These are phyloP conservation scores for Plotosus lineatus DNA, from an alignment of 2,113 vertebrate species.

Conservation along the genomic window DNA sequence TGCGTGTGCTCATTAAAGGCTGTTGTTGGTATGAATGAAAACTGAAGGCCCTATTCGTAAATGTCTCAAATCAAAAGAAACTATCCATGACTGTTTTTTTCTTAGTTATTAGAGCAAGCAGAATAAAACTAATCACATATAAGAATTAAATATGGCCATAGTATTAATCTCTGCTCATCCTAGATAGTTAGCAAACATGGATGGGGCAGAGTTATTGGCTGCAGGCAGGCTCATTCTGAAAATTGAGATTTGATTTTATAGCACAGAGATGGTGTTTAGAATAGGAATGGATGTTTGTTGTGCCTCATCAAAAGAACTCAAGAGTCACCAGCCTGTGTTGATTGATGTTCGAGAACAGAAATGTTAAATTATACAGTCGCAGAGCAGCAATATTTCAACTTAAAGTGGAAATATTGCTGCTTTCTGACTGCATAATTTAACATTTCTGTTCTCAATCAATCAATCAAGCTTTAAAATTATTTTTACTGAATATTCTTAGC, in stretches of 20 bases:
- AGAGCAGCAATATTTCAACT: neutral
- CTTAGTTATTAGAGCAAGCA: neutral
- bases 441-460: too few species aligned
- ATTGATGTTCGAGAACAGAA: neutral
- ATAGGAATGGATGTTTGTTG: neutral
- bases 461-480: too few species aligned
- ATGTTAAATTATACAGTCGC: constrained; percentile 16
- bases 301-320: neutral
- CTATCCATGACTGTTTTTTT: too few species aligned
- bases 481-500: too few species aligned
- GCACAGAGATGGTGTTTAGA: neutral
- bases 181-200: neutral
- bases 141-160: neutral
- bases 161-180: neutral
- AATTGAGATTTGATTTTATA: neutral
- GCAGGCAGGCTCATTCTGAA: neutral
- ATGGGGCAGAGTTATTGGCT: neutral
- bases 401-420: too few species aligned
- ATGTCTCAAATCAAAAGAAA: too few species aligned
- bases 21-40: too few species aligned
- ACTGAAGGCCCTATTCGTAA: too few species aligned
- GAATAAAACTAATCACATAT: neutral
- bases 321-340: neutral
- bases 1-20: too few species aligned
- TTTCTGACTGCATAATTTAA: too few species aligned